phyloP scores from a whole-genome alignment of 2,113 vertebrate species.

The Nipponia nippon region DNA sequence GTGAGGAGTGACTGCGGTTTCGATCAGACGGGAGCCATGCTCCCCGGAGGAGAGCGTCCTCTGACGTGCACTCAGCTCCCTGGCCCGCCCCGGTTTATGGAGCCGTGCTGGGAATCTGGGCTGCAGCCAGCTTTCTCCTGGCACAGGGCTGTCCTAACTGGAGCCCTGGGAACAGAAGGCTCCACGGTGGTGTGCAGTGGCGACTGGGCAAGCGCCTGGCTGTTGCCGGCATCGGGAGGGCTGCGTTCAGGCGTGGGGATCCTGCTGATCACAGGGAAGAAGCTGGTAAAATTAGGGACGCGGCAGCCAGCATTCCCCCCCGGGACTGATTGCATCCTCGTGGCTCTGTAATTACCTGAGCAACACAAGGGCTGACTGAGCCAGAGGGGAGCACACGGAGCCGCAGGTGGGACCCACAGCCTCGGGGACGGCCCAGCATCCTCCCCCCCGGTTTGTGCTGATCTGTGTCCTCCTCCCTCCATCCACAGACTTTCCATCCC shows the following conservation, averaged over 20 bases:
- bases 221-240: background rate
- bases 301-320: background rate
- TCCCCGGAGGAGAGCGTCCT: background rate
- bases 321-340: background rate
- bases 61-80: background rate
- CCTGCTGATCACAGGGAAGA: background rate
- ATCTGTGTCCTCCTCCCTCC: background rate
- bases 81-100: background rate
- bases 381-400: background rate
- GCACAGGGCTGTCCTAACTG: background rate
- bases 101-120: background rate
- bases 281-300: background rate
- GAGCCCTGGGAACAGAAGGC: background rate
- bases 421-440: background rate
- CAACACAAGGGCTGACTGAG: background rate
- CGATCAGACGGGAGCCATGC: background rate
- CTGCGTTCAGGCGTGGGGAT: background rate
- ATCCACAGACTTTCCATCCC: background rate
- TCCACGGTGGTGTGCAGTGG: fast-evolving
- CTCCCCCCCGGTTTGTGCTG: background rate
- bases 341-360: background rate
- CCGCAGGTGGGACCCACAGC: background rate
- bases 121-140: background rate
- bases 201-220: fast-evolving
- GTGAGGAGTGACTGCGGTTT: background rate